Evolutionary conservation across 2,888 invertebrate genomes (phyloP).

Genomic region (Petrophora chlorosata): DNA sequence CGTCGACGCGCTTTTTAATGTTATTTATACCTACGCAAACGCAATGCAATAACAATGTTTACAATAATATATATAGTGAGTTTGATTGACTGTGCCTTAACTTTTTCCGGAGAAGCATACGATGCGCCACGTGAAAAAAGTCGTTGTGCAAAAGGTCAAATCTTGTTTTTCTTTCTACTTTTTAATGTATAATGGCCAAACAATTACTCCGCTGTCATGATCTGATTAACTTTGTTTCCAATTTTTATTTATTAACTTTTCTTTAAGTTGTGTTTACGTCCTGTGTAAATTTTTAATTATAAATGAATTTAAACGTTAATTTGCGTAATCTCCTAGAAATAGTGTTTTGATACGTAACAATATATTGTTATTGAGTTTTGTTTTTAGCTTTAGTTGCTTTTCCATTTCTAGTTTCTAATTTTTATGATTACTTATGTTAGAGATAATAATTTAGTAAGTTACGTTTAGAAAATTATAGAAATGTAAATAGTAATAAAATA

Average conservation of each 20-base stretch:
- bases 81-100: too few species aligned
- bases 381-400: not conserved
- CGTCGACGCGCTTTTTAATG: too few species aligned
- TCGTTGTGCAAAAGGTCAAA: too few species aligned
- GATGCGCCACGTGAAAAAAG: too few species aligned
- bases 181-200: not conserved
- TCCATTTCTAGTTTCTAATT: too few species aligned
- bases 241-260: constrained; percentile 17
- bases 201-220: constrained; percentile 43
- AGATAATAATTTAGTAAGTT: too few species aligned
- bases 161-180: too few species aligned
- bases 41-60: too few species aligned
- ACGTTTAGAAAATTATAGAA: not conserved
- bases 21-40: too few species aligned
- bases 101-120: too few species aligned
- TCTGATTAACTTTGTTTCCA: constrained; percentile 50
- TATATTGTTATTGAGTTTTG: not conserved
- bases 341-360: not conserved
- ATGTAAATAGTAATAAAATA: constrained; percentile 45
- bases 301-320: not conserved
- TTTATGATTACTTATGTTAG: too few species aligned
- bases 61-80: too few species aligned
- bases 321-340: not conserved
- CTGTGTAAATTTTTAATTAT: not conserved
- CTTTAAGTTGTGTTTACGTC: not conserved